Evolutionary conservation across 2,113 vertebrate genomes (phyloP).

Genomic region (Syngnathus floridae): DNA sequence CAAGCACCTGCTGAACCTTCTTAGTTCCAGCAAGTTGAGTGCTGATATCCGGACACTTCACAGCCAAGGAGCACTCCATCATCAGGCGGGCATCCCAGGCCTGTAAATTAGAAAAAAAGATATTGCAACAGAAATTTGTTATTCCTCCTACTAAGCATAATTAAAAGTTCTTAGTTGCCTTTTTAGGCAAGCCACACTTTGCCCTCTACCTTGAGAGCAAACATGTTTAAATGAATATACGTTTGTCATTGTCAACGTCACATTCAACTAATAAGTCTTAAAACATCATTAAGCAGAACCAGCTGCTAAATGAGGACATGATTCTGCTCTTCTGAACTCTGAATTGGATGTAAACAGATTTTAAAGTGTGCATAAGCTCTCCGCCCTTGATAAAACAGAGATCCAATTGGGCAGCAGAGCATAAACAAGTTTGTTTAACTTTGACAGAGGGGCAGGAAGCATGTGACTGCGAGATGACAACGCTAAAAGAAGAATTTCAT

Average conservation of each 20-base stretch:
- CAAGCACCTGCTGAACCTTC: slow-evolving; percentile 93
- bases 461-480: slow-evolving; percentile 1
- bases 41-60: slow-evolving; percentile 89
- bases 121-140: not conserved
- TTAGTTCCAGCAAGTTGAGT: slow-evolving; percentile 93
- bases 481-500: not conserved
- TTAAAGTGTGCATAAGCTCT: not conserved
- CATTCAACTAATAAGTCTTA: not conserved
- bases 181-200: not conserved
- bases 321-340: not conserved
- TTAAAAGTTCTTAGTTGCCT: not conserved
- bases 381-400: slow-evolving; percentile 15
- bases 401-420: slow-evolving; percentile 13
- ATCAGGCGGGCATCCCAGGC: slow-evolving; percentile 84
- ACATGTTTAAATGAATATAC: too few species aligned
- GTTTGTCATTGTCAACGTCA: too few species aligned
- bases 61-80: slow-evolving; percentile 85
- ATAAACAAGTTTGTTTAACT: slow-evolving; percentile 7
- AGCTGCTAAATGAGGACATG: not conserved
- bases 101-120: slow-evolving; percentile 50
- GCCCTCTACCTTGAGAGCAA: not conserved
- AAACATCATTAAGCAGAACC: not conserved
- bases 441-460: not conserved
- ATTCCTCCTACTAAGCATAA: not conserved
- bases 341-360: not conserved